Conservation (phyloP, 2,797 vertebrate species). For the Apogon hyalosoma region DNA sequence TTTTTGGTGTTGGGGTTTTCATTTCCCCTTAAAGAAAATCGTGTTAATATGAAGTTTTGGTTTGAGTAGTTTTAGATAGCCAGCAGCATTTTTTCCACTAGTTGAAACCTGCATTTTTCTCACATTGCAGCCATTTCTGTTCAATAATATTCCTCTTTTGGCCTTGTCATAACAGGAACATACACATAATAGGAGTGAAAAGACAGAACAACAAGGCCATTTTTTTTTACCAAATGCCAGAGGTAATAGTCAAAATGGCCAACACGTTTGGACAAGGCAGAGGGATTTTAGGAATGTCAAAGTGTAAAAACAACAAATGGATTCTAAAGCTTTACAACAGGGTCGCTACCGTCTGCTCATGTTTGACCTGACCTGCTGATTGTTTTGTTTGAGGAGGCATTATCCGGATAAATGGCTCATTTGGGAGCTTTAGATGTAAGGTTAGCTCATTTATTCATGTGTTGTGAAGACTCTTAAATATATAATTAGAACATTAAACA, state of each 20-base stretch:
- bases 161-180: too few species aligned
- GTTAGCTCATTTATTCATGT: background rate
- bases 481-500: background rate
- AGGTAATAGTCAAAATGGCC: slow-evolving; percentile 1
- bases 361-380: slow-evolving; percentile 13
- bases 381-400: slow-evolving; percentile 23
- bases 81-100: too few species aligned
- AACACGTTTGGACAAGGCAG: background rate
- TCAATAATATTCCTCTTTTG: too few species aligned
- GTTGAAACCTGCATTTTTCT: too few species aligned
- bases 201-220: background rate
- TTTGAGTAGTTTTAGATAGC: too few species aligned
- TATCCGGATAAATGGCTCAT: background rate
- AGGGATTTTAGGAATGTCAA: slow-evolving; percentile 2
- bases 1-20: too few species aligned
- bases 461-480: background rate
- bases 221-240: background rate
- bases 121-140: too few species aligned
- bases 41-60: too few species aligned
- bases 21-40: too few species aligned
- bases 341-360: too few species aligned
- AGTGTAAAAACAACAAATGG: background rate
- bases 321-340: background rate
- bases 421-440: background rate
- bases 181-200: too few species aligned